Conservation (phyloP, 2,888 invertebrate species). For the Eilema depressum region DNA sequence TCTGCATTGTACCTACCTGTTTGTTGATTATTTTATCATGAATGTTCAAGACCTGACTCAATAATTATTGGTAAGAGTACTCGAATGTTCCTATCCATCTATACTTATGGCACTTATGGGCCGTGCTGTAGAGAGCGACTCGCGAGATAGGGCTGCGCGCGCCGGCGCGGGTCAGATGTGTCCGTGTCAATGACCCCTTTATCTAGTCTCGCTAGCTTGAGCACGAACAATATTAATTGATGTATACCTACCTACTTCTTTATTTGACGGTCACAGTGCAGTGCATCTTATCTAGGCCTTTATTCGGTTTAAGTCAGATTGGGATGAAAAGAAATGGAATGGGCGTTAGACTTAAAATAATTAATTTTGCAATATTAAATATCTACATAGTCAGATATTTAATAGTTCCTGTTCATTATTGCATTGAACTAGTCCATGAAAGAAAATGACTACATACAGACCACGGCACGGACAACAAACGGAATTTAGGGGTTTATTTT, state of each 20-base stretch:
- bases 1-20: neutral
- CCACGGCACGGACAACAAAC: too few relatives aligned
- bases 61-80: neutral
- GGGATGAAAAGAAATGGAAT: too few relatives aligned
- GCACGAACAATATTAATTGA: neutral
- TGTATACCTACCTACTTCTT: neutral
- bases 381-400: too few relatives aligned
- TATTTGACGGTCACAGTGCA: neutral
- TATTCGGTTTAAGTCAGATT: too few relatives aligned
- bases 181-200: constrained; percentile 31
- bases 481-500: too few relatives aligned
- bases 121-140: neutral
- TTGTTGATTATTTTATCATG: neutral
- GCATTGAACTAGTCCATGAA: too few relatives aligned
- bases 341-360: too few relatives aligned
- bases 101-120: neutral
- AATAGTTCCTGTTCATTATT: too few relatives aligned
- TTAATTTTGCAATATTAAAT: too few relatives aligned
- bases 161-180: constrained; percentile 22
- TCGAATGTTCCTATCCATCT: neutral
- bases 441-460: too few relatives aligned
- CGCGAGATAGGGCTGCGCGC: neutral
- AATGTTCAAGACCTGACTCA: neutral
- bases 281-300: too few relatives aligned
- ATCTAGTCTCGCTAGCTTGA: constrained; percentile 11